Base-by-base conservation (phyloP, 92 coral and sea anemone species). In the Pocillopora grandis region DNA sequence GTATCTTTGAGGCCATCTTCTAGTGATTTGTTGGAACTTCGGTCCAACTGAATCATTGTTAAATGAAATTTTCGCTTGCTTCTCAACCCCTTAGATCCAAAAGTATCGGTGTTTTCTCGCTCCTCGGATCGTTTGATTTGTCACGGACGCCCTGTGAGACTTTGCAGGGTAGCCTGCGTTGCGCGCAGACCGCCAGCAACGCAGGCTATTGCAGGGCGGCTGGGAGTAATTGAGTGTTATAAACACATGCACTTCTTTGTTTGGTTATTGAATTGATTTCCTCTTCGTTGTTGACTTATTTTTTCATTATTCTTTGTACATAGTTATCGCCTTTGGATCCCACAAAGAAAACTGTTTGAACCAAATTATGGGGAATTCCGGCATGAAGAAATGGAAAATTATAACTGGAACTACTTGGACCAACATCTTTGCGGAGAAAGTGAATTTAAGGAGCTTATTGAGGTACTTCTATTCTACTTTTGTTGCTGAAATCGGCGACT, bases 351-450 rank as follows among this genome's bases (percentile, higher is more conserved):
- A 35, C 62, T 62, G 76, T 92, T 86, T 78, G 89, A 87, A 52
- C 76, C 79, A 48, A 77, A 73, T 65, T 67, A 81, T 71, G 91
- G 88, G 10, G 71, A 78, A 58, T 96, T 96, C 65, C 84, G 85
- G 5, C 92, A 90, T 79, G 95, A 94, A 64, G 94, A 92, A 81
- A 77, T 94, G 86, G 91, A 89, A 85, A 88, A 83, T 63, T 96
- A 96, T 76, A 96, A 94, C 79, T 96, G 99, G 99, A 96, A 96
- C 78, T 96, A 96, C 73, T 86, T 96, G 79, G 99, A 96, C 88
- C 99, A 96, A 78, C 90, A 96, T 76, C 92, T 96, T 27, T 91
- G 93, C 36, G 93, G 95, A 1, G 96, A 93, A 72, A 87, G 63
- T 33, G 99, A 94, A 52, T 96, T 93, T 71, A 67, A 87, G 59